phyloP scores from a whole-genome alignment of 2,797 vertebrate genomes.

The Micromesistius poutassou region DNA sequence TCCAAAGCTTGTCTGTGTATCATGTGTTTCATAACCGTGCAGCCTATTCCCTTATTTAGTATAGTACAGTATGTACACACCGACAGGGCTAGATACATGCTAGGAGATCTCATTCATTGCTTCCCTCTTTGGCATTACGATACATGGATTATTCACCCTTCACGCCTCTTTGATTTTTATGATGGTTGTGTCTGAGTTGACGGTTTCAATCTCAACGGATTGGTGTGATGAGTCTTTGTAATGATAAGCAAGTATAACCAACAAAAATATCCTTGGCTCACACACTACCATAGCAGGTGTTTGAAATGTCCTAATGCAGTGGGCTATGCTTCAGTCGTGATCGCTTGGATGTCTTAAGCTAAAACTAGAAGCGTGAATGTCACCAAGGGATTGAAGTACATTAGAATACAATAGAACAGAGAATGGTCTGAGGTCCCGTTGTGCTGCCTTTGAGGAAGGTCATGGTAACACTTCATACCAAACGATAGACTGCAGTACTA shows the following conservation, averaged over 20 bases:
- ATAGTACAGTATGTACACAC: neutral
- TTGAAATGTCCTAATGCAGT: neutral
- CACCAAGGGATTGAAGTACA: neutral
- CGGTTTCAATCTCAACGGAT: constrained; percentile 28
- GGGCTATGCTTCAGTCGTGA: neutral
- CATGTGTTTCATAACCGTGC: neutral
- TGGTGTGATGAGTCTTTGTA: constrained; percentile 12
- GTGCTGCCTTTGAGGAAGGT: constrained; percentile 1
- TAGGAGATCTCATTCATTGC: neutral
- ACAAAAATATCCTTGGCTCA: neutral
- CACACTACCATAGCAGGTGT: neutral
- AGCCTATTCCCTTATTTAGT: neutral
- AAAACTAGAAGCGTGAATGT: neutral
- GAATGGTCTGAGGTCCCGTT: neutral
- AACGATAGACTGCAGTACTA: neutral
- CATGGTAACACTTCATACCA: neutral
- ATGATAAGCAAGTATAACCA: neutral
- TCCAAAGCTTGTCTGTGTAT: neutral
- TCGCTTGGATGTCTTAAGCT: neutral
- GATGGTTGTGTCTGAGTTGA: constrained; percentile 32
- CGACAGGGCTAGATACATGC: neutral
- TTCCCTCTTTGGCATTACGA: neutral
- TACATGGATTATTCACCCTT: constrained; percentile 12
- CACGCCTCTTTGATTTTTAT: constrained; percentile 22
- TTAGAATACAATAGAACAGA: neutral